Percentiles rank a stretch among this genome's conserved stretches.
Evolutionary conservation across 2,113 vertebrate genomes (phyloP).

Genomic region (Lagopus leucura): DNA sequence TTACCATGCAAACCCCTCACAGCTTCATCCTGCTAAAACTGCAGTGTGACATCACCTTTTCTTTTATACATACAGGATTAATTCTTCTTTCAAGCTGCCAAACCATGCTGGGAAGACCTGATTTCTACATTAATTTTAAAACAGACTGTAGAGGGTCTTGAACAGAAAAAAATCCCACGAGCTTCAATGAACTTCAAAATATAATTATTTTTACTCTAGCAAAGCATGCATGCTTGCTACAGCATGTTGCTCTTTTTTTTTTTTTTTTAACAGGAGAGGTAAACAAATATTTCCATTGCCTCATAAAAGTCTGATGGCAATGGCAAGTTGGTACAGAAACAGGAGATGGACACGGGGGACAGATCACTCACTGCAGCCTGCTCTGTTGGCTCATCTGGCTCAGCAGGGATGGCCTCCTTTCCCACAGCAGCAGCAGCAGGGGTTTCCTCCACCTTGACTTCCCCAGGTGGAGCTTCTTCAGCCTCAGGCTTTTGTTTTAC

Average conservation of each 20-base stretch:
- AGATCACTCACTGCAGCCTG: constrained; percentile 83
- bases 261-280: background rate
- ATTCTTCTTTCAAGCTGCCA: background rate
- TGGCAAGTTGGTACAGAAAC: background rate
- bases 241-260: too few species aligned
- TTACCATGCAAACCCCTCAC: constrained; percentile 52
- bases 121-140: background rate
- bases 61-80: background rate
- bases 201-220: background rate
- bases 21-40: constrained; percentile 15
- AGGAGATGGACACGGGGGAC: background rate
- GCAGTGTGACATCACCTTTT: constrained; percentile 1
- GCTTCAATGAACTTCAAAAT: background rate
- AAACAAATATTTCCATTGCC: background rate
- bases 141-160: background rate
- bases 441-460: constrained; percentile 69
- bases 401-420: constrained; percentile 38
- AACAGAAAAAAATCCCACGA: background rate
- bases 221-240: background rate
- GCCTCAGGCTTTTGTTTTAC: constrained; percentile 74
- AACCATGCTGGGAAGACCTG: background rate
- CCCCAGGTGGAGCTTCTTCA: constrained; percentile 74
- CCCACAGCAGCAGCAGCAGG: constrained; percentile 3
- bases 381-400: constrained; percentile 70
- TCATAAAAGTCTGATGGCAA: background rate